Evolutionary conservation across 2,113 vertebrate genomes (phyloP).

Genomic region (Labeo catla): DNA sequence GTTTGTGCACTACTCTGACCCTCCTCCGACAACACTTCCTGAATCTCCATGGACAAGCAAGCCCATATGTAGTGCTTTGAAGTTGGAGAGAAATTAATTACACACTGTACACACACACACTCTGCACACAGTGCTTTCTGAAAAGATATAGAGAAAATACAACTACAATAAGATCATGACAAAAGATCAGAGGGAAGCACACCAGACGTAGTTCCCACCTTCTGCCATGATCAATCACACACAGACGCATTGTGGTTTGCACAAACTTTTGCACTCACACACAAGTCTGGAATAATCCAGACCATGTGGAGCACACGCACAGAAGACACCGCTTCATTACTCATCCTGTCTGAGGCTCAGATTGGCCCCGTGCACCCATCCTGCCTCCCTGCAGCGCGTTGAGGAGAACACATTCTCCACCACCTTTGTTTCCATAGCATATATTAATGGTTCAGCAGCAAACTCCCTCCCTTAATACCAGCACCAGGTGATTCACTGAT

Average conservation of each 20-base stretch:
- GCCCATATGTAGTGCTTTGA: slow-evolving; percentile 41
- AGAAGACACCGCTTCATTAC: slow-evolving; percentile 6
- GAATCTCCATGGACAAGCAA: slow-evolving; percentile 33
- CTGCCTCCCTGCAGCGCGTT: slow-evolving; percentile 16
- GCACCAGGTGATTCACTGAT: slow-evolving; percentile 21
- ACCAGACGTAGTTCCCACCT: neutral
- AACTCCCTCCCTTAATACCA: slow-evolving; percentile 1
- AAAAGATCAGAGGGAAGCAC: slow-evolving; percentile 14
- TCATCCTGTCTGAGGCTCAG: slow-evolving; percentile 25
- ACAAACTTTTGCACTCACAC: slow-evolving; percentile 13
- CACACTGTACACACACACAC: slow-evolving; percentile 14
- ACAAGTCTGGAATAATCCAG: slow-evolving; percentile 15
- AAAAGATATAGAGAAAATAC: neutral
- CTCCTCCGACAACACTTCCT: slow-evolving; percentile 24
- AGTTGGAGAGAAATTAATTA: slow-evolving; percentile 51
- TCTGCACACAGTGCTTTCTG: neutral
- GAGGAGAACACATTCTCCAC: slow-evolving; percentile 24
- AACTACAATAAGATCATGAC: neutral
- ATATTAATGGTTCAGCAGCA: slow-evolving; percentile 27
- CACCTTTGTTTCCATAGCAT: slow-evolving; percentile 9
- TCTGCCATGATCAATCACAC: neutral
- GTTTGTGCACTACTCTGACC: slow-evolving; percentile 28
- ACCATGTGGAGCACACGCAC: slow-evolving; percentile 5
- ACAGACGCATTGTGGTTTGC: neutral
- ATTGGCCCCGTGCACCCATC: slow-evolving; percentile 25